Percentiles rank a stretch among this genome's conserved stretches.
These are phyloP conservation scores for Chloroceryle inda DNA, from an alignment of 2,797 vertebrate genomes.

Conservation along the genomic window DNA sequence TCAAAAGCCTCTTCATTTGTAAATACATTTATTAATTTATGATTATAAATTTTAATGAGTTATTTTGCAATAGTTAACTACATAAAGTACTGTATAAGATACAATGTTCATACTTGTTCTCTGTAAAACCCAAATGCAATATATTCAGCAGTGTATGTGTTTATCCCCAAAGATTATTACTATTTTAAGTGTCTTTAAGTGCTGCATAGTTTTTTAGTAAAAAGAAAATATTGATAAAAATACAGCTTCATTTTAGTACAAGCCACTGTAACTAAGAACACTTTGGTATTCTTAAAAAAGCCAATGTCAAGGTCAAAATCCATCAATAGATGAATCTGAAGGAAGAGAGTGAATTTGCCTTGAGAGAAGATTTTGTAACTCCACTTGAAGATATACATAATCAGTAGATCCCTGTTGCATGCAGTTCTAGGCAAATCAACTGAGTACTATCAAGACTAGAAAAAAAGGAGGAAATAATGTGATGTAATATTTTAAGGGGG, in stretches of 20 bases:
- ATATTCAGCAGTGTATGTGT: neutral
- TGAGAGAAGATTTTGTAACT: neutral
- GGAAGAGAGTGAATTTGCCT: neutral
- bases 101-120: neutral
- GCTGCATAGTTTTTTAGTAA: neutral
- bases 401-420: neutral
- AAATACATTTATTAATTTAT: slow-evolving; percentile 13
- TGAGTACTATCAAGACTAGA: neutral
- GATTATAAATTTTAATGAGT: neutral
- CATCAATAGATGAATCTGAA: neutral
- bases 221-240: neutral
- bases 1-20: neutral
- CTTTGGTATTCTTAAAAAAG: neutral
- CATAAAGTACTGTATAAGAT: neutral
- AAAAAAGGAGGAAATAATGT: neutral
- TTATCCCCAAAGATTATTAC: neutral
- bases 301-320: neutral
- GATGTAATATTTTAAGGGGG: neutral
- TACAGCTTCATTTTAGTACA: neutral
- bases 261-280: neutral
- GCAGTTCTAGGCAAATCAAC: neutral
- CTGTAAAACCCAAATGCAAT: neutral
- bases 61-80: neutral
- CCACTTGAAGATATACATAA: neutral
- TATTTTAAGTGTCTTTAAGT: neutral